Evolutionary conservation across 30 jellyfish, hydroid and myxozoan species (phyloP), one percentile per base, ranked within the genome.

Genomic region (Aurelia aurita complex sp. Pacific): DNA sequence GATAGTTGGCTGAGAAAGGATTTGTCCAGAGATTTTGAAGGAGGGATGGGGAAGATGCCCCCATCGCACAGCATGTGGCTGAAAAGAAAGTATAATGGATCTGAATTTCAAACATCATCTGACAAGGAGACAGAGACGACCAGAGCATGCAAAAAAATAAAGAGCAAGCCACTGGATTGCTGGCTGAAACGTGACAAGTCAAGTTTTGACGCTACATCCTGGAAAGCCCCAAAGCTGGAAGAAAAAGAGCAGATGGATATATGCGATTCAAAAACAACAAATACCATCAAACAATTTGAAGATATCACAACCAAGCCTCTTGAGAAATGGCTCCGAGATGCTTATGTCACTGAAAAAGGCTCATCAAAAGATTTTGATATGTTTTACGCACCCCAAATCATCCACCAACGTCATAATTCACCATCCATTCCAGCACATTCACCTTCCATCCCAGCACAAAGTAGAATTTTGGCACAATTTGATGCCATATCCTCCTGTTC

Each of bases 281-380:
- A 72, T 36, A 52, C 42, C 14, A 15, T 72, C 16, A 42, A 33
- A n/a, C 38, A 72, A 61, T 72, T 72, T 36, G 65, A 72, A 19
- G 57, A 72, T 42, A 72, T 72, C 15, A 40, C 16, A 52, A 52
- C 33, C 64, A 12, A 23, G 16, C 82, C 82, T 10, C 61, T 81
- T 35, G 82, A 55, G 34, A 53, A 57, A 10, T 81, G 91, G 91
- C 82, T 69, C 38, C 55, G 67, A 69, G 82, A 46, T 42, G 42
- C 51, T 77, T 2, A 10, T 14, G 51, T 52, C 69, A 67, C 63
- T 18, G 46, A 52, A 17, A 51, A 38, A 12, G 57, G 57, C 57
- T 4, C 57, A 46, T 46, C 57, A 46, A 46, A 46, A 46, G 57
- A 46, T 0, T 7, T 46, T 9, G 12, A 5, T 46, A 46, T 46